Evolutionary conservation across 2,888 invertebrate genomes (phyloP).

Genomic region (Lypha dubia): DNA sequence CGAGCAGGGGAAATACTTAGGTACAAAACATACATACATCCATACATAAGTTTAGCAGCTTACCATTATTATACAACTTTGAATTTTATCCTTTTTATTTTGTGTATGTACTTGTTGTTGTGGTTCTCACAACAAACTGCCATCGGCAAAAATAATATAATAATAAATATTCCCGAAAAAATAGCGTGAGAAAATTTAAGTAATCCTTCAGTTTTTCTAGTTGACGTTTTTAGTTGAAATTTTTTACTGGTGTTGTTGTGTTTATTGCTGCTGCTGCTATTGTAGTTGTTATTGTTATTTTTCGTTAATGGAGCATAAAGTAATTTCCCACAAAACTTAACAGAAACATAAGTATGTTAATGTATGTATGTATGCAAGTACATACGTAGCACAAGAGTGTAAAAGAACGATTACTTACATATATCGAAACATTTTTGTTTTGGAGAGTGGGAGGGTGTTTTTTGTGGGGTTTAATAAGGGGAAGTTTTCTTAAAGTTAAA

Average conservation of each 20-base stretch:
- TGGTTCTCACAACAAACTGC: conserved; percentile 46
- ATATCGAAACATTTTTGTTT: background rate
- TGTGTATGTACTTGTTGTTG: background rate
- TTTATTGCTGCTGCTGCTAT: background rate
- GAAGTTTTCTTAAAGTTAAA: background rate
- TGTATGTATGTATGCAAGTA: background rate
- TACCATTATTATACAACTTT: conserved; percentile 51
- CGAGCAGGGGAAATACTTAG: conserved; percentile 3
- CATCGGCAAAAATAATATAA: conserved; percentile 45
- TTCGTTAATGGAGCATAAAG: conserved; percentile 59
- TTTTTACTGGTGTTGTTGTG: background rate
- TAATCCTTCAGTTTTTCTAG: conserved; percentile 35
- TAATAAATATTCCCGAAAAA: conserved; percentile 46
- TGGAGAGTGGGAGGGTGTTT: background rate
- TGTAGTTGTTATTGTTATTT: conserved; percentile 14
- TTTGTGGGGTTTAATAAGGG: background rate
- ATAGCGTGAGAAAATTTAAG: conserved; percentile 62
- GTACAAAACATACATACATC: background rate
- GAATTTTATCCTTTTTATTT: conserved; percentile 47
- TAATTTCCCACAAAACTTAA: conserved; percentile 46
- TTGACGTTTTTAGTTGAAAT: conserved; percentile 19
- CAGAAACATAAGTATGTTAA: background rate
- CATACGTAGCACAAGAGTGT: conserved; percentile 6
- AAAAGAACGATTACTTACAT: conserved; percentile 1
- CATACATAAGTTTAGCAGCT: conserved; percentile 12